Evolutionary conservation across 30 jellyfish, hydroid and myxozoan species (phyloP).

Genomic region (Hydractinia symbiolongicarpus): DNA sequence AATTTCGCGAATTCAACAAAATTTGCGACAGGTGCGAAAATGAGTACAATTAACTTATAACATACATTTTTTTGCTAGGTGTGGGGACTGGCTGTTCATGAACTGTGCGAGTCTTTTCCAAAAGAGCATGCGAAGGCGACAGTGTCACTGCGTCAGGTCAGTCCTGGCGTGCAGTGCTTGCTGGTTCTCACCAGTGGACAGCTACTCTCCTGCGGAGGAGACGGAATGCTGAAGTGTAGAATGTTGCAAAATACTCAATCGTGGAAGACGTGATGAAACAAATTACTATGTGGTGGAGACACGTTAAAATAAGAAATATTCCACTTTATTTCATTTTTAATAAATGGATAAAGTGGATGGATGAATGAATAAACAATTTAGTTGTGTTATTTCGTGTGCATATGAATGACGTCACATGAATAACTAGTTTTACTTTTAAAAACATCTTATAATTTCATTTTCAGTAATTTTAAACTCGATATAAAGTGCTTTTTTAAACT

Average conservation of each 20-base stretch:
- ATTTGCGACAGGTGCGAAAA: background rate
- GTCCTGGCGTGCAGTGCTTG: constrained; percentile 89
- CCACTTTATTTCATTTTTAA: too few relatives aligned
- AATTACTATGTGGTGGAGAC: too few relatives aligned
- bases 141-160: constrained; percentile 66
- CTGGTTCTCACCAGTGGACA: constrained; percentile 48
- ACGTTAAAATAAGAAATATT: too few relatives aligned
- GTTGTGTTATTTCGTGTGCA: too few relatives aligned
- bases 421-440: too few relatives aligned
- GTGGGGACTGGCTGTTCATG: constrained; percentile 74
- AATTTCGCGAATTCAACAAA: too few relatives aligned
- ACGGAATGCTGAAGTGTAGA: constrained; percentile 72
- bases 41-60: background rate
- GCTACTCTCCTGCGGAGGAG: constrained; percentile 85
- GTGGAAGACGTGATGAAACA: background rate
- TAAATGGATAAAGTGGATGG: too few relatives aligned
- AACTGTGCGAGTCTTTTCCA: constrained; percentile 44
- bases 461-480: too few relatives aligned
- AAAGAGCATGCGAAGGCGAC: constrained; percentile 76
- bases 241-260: constrained; percentile 3
- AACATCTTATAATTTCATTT: too few relatives aligned
- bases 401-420: too few relatives aligned
- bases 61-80: constrained; percentile 34
- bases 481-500: too few relatives aligned
- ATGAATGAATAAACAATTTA: too few relatives aligned